Base-by-base conservation (phyloP, 2,888 invertebrate species). In the Capitulum mitella region DNA sequence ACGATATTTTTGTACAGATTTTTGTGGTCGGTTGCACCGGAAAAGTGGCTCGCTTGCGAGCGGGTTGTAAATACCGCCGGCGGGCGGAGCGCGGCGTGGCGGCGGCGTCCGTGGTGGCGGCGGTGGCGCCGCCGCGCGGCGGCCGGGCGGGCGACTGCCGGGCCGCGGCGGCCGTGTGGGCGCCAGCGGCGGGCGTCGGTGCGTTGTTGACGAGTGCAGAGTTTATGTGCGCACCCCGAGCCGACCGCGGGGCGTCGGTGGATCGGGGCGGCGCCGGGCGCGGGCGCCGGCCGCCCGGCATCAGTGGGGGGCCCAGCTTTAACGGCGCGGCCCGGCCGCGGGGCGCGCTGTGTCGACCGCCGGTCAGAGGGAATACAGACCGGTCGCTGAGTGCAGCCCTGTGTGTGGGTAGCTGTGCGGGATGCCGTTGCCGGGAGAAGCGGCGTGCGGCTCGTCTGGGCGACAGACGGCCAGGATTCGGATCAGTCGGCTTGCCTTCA, bases 1-100 rank as follows among this genome's bases (percentile, higher is more conserved):
- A 34, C 70, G 70, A 40, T 70, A 70, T 70, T 70, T 70, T 70
- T 70, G 70, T 70, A 70, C 70, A 70, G 70, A 40, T 40, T 70
- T 70, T 70, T 70, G 70, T 70, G 70, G 37, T 70, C 70, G 22
- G 37, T 1, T 40, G 70, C 12, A 22, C 37, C 26, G 70, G 26
- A n/a, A 40, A 12, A 8, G 70, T 37, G 34, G 64, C 64, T 32
- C 34, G 32, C 29, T 16, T 32, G 64, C 32, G 19, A 29, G 14
- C 64, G 34, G 6, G 64, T 12, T 64, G 64, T 64, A 64, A 64
- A 64, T 64, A 64, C 19, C 10, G 19, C 29, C 64, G 3, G 34
- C 2, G 6, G 16, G 64, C 34, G 64, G 34, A 14, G 16, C 32
- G 16, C 29, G 64, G 19, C 19, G 34, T 29, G 29, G 64, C 16